Evolutionary conservation across 2,888 invertebrate species (phyloP).

Genomic region (Tryphoninae sp.): DNA sequence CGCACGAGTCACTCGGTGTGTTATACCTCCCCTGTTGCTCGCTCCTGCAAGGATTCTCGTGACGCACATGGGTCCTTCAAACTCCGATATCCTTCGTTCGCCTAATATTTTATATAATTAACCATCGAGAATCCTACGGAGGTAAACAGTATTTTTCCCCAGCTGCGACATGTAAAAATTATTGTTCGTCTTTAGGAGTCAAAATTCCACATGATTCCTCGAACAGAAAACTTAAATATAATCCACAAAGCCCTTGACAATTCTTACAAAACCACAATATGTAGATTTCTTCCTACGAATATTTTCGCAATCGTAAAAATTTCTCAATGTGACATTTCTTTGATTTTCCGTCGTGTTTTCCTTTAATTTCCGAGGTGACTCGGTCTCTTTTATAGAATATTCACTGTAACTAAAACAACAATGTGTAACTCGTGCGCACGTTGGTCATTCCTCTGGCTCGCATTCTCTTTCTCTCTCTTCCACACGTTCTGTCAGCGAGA

Average conservation of each 20-base stretch:
- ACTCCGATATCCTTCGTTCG: conserved; percentile 22
- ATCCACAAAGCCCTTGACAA: no score
- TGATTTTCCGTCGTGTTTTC: background rate
- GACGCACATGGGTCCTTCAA: conserved; percentile 44
- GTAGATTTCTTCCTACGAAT: no score
- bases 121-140: background rate
- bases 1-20: conserved; percentile 56
- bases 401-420: conserved; percentile 6
- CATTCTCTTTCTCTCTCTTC: conserved; percentile 61
- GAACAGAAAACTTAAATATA: no score
- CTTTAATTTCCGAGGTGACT: background rate
- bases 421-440: conserved; percentile 35
- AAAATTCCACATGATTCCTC: no score
- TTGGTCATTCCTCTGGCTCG: conserved; percentile 16
- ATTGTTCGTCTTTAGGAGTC: no score
- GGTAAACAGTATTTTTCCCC: background rate
- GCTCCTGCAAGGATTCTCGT: conserved; percentile 13
- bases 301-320: no score
- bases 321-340: background rate
- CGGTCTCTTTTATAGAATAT: background rate
- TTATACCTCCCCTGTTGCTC: conserved; percentile 25
- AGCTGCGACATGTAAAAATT: background rate
- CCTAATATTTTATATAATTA: conserved; percentile 23
- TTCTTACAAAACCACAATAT: no score
- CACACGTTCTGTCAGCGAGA: conserved; percentile 59